Evolutionary conservation across 2,888 invertebrate genomes (phyloP).

Genomic region (Monopis laevigella): DNA sequence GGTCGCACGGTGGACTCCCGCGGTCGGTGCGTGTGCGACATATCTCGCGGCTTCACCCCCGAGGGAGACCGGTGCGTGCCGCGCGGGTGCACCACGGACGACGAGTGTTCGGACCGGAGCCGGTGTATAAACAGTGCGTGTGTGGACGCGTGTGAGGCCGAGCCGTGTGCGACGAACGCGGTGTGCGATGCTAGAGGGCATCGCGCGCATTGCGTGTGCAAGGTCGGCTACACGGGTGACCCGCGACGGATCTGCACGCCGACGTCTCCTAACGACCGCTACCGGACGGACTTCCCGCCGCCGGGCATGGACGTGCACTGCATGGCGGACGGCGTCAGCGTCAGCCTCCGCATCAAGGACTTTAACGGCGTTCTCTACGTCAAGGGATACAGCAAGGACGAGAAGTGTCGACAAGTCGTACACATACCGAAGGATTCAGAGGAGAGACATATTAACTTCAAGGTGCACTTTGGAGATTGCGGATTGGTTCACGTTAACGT

Average conservation of each 20-base stretch:
- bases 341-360: conserved; percentile 80
- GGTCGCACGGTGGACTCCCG: conserved; percentile 80
- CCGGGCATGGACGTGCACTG: conserved; percentile 91
- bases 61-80: conserved; percentile 83
- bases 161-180: conserved; percentile 79
- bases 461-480: conserved; percentile 90
- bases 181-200: conserved; percentile 82
- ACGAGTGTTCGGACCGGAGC: conserved; percentile 79
- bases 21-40: conserved; percentile 84
- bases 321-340: conserved; percentile 90
- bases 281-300: conserved; percentile 83
- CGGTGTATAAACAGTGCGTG: conserved; percentile 83
- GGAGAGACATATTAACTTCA: conserved; percentile 79
- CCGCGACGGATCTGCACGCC: conserved; percentile 75
- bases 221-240: conserved; percentile 79
- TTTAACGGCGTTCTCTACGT: conserved; percentile 93
- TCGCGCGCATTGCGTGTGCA: conserved; percentile 80
- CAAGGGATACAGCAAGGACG: conserved; percentile 94
- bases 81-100: conserved; percentile 75
- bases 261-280: conserved; percentile 36
- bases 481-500: conserved; percentile 91
- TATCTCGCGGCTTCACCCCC: conserved; percentile 79
- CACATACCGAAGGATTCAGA: conserved; percentile 76
- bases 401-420: conserved; percentile 85
- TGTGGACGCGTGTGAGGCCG: conserved; percentile 79